These are phyloP conservation scores for Poecilia picta DNA, from an alignment of 2,797 vertebrate species.

Conservation along the genomic window DNA sequence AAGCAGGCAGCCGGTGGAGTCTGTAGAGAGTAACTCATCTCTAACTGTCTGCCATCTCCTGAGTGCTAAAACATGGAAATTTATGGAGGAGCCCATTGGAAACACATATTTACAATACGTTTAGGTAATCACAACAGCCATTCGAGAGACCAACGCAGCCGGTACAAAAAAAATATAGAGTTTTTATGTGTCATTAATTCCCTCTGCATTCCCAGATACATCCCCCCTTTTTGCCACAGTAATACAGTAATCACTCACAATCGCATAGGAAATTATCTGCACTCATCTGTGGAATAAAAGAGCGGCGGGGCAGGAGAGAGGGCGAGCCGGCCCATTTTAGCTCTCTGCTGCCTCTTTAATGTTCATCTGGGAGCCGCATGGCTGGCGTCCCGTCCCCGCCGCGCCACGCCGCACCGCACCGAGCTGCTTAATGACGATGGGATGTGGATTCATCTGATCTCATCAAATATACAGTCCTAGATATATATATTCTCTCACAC, in stretches of 20 bases:
- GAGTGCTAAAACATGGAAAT: constrained; percentile 88
- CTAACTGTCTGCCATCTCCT: constrained; percentile 81
- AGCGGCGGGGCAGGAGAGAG: constrained; percentile 79
- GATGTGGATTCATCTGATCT: constrained; percentile 70
- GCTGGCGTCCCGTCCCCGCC: constrained; percentile 70
- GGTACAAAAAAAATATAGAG: constrained; percentile 84
- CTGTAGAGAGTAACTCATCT: constrained; percentile 77
- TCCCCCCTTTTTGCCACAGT: constrained; percentile 89
- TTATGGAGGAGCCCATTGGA: constrained; percentile 85
- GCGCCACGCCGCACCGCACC: constrained; percentile 72
- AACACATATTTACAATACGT: constrained; percentile 87
- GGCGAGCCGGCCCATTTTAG: constrained; percentile 79
- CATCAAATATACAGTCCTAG: constrained; percentile 19
- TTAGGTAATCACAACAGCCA: constrained; percentile 92
- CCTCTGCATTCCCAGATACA: constrained; percentile 88
- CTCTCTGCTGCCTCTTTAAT: constrained; percentile 85
- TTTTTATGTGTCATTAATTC: constrained; percentile 99
- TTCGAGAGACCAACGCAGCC: constrained; percentile 87
- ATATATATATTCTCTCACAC: background rate
- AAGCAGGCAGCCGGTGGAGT: constrained; percentile 64
- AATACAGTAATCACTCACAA: constrained; percentile 98
- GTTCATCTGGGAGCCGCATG: constrained; percentile 82
- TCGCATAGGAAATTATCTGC: constrained; percentile 93
- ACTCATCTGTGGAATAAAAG: constrained; percentile 92
- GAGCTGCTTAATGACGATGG: constrained; percentile 84